Conservation (phyloP, 2,888 invertebrate species). For the Notodonta ziczac region DNA sequence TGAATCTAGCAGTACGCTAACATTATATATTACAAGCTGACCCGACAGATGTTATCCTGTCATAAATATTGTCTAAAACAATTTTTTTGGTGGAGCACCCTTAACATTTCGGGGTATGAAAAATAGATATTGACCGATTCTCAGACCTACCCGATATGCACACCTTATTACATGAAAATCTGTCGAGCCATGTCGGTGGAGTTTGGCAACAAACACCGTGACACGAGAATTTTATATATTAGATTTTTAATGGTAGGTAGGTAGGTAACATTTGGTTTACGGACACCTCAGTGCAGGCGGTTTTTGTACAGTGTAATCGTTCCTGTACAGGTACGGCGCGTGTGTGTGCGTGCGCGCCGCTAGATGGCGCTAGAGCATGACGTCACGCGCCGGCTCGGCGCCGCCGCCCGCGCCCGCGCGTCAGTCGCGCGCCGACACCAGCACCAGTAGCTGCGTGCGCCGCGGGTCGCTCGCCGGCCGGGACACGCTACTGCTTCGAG, state of each 20-base stretch:
- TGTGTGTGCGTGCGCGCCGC: slow-evolving; percentile 35
- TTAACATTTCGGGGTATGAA: too few relatives aligned
- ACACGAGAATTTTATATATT: too few relatives aligned
- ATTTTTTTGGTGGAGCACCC: too few relatives aligned
- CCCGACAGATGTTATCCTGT: too few relatives aligned
- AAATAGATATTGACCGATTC: too few relatives aligned
- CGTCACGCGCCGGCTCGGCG: slow-evolving; percentile 62
- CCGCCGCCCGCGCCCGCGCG: slow-evolving; percentile 53
- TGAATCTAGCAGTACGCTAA: too few relatives aligned
- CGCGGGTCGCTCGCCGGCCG: slow-evolving; percentile 54
- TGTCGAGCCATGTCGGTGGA: too few relatives aligned
- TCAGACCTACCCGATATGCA: too few relatives aligned
- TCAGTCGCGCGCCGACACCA: slow-evolving; percentile 71
- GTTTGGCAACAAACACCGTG: too few relatives aligned
- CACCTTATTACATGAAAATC: too few relatives aligned
- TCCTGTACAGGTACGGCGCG: slow-evolving; percentile 7
- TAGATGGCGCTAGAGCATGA: slow-evolving; percentile 68
- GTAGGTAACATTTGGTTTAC: neutral
- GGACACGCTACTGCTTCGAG: slow-evolving; percentile 66
- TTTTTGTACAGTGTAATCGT: slow-evolving; percentile 4
- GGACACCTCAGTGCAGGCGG: neutral
- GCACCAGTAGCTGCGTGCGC: slow-evolving; percentile 69
- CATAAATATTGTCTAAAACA: too few relatives aligned
- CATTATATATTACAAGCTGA: neutral
- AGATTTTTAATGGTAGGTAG: too few relatives aligned